phyloP scores from a whole-genome alignment of 2,113 vertebrate genomes.

The Sebastes fasciatus region DNA sequence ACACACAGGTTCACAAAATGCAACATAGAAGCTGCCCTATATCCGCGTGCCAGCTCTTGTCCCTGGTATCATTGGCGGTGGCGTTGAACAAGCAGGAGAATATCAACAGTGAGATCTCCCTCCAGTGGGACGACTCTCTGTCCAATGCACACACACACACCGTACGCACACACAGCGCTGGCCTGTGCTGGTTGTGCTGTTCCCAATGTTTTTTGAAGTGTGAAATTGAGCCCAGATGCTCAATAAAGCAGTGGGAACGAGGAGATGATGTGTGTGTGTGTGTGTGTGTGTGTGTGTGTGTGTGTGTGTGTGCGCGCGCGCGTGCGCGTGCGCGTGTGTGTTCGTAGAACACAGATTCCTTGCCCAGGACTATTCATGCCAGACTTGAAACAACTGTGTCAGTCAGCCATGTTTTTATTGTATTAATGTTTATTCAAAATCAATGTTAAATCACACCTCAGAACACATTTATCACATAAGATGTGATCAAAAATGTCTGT shows the following conservation, averaged over 20 bases:
- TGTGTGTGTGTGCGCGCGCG: conserved; percentile 8
- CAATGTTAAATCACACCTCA: conserved; percentile 15
- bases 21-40: neutral
- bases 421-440: conserved; percentile 26
- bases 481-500: neutral
- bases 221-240: conserved; percentile 81
- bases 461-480: conserved; percentile 19
- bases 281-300: conserved; percentile 14
- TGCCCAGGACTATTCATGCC: conserved; percentile 9
- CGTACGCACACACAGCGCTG: conserved; percentile 33
- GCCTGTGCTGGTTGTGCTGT: conserved; percentile 61
- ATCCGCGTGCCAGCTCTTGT: conserved; percentile 28
- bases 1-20: neutral
- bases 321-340: neutral
- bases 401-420: conserved; percentile 39
- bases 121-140: conserved; percentile 34
- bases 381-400: conserved; percentile 41
- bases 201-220: conserved; percentile 69
- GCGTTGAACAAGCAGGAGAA: conserved; percentile 32
- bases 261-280: conserved; percentile 15
- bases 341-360: conserved; percentile 6
- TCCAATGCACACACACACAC: conserved; percentile 24
- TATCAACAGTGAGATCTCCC: conserved; percentile 44
- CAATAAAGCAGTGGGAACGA: conserved; percentile 66
- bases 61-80: conserved; percentile 38